Base-by-base conservation (phyloP, 1,140 invertebrate species). In the Helicoverpa zea region DNA sequence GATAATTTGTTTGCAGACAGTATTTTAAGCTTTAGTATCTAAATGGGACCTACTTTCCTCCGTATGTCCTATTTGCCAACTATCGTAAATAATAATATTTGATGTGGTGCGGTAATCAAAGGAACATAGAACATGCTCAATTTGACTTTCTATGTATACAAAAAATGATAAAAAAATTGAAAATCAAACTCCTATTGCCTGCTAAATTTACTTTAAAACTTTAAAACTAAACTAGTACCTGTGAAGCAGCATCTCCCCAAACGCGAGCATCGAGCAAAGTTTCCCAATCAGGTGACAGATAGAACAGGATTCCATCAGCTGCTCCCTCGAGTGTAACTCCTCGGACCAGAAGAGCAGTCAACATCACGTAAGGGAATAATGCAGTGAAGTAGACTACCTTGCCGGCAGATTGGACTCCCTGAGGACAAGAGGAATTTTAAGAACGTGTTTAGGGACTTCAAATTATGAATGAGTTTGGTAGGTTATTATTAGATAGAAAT, bases 351-450 rank as follows among this genome's bases (percentile, higher is more conserved):
- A 96, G 83, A 10, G 97, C 96, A 1, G 96, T 96, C 56, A 98
- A 94, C 87, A 98, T 96, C 14, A 98, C 95, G 88, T 98, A 98
- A 1, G 98, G 98, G 90, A 98, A 98, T 9, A 97, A 89, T 0
- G 97, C 96, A 2, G 97, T 97, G 89, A 97, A 97, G 87, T 97
- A 97, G 16, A 97, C 97, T 13, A 98, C 97, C 95, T 98, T 98
- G 72, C 98, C 98, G 1, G 97, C 97, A 81, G 97, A 97, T 91
- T 96, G 96, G 58, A 97, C 96, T 54, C 97, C 97, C 95, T 97
- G 79, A 7, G 83, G 82, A 49, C 66, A 23, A 79, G 18, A 13
- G 35, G 7, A 35, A 35, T 35, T 5, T 35, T 35, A 35, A 35
- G 35, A 35, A 35, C 2, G 52, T 5, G 10, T 16, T 47, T 72